Conservation (phyloP, 2,113 vertebrate genomes). For the Tiliqua scincoides region DNA sequence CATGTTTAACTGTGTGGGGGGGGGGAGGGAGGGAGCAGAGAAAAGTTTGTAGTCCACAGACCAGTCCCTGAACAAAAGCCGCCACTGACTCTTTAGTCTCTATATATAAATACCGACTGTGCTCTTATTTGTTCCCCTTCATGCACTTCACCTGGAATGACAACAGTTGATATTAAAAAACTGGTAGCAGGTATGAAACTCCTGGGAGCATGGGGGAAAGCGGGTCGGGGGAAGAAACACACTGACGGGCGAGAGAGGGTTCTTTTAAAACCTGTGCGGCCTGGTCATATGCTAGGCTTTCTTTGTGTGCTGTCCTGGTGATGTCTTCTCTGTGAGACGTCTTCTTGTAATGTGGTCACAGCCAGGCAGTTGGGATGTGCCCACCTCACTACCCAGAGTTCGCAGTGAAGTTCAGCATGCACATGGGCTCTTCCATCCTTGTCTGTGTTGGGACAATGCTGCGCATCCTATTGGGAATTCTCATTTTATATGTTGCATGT, state of each 20-base stretch:
- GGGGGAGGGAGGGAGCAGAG: accelerated
- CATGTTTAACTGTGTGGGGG: accelerated
- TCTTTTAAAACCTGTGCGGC: background rate
- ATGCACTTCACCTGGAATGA: constrained; percentile 86
- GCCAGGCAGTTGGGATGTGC: background rate
- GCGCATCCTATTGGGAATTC: background rate
- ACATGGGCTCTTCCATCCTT: no score
- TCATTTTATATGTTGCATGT: background rate
- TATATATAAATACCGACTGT: constrained; percentile 54
- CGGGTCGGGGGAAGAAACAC: background rate
- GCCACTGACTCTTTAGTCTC: background rate
- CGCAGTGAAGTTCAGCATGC: background rate
- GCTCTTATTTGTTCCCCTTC: constrained; percentile 72
- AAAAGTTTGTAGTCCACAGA: accelerated
- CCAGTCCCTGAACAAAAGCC: background rate
- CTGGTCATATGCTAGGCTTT: background rate
- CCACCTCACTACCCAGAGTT: background rate
- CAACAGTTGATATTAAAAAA: constrained; percentile 95
- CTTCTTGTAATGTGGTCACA: constrained; percentile 6
- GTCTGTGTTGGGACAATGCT: background rate
- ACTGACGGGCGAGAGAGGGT: constrained; percentile 35
- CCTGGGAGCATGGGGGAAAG: constrained; percentile 57
- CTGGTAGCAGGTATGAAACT: constrained; percentile 91
- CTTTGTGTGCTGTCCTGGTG: constrained; percentile 28
- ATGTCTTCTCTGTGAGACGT: background rate